Base-by-base conservation (phyloP, 2,797 vertebrate species). In the Hydrophis major region DNA sequence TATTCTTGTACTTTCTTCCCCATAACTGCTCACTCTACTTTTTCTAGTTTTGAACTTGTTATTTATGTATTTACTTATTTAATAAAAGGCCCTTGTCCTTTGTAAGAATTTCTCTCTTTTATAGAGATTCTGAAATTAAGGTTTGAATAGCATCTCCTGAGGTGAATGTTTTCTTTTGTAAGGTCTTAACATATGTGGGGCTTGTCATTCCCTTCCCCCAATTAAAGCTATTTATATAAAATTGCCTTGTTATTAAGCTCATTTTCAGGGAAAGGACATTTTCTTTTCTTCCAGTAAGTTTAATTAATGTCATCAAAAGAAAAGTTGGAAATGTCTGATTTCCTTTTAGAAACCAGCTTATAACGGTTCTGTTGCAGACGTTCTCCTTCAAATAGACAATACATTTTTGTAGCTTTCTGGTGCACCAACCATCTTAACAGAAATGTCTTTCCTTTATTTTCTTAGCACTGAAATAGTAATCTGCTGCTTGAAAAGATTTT, bases 251-350 rank as follows among this genome's bases (percentile, higher is more conserved):
- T 95, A 61, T 88, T 94, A 90, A 96, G 95, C 95, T 96, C 93
- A 95, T 97, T 96, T 96, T 89, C 93, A 87, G 93, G 93, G 94
- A 95, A 90, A 92, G 94, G 53, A 91, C 89, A 94, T 91, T 6
- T 4, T 88, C 95, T 95, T 92, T 95, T 94, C 91, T 16, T 92
- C 86, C 86, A 95, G 92, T 57, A 96, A 97, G 96, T 96, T 92
- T 94, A 96, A 96, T 96, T 97, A 96, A 86, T 95, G 74, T 88
- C 93, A 91, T 95, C 94, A 96, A 88, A 90, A 95, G 93, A 53
- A 96, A 32, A 92, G 87, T 94, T 95, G 53, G 95, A 89, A 96
- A 96, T 91, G 61, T 37, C 95, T 90, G n/a, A 78, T 94, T 95
- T 96, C 95, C 95, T 96, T 96, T 95, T 93, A 94, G 91, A 94